These are phyloP conservation scores for Acanthiza pusilla DNA, from an alignment of 2,797 vertebrate species.

Conservation along the genomic window DNA sequence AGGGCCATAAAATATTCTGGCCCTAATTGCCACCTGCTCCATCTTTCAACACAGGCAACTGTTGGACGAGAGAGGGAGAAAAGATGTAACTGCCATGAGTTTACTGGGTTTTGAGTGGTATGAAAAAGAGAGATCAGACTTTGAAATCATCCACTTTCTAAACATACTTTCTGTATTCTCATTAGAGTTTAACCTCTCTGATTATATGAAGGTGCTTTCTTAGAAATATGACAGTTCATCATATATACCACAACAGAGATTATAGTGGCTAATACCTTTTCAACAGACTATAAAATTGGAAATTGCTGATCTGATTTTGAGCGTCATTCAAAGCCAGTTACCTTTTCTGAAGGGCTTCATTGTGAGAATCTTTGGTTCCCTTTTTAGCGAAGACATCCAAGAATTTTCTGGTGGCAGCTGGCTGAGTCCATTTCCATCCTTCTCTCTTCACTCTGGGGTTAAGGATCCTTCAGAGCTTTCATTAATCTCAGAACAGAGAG, in stretches of 20 bases:
- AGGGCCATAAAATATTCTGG: neutral
- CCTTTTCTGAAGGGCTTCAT: neutral
- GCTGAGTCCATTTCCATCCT: neutral
- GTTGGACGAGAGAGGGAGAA: neutral
- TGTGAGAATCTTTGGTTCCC: neutral
- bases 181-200: neutral
- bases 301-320: neutral
- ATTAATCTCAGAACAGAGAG: neutral
- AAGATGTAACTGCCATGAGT: neutral
- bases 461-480: neutral
- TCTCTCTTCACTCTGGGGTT: neutral
- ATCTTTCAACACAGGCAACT: neutral
- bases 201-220: neutral
- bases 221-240: neutral
- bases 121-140: neutral
- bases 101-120: neutral
- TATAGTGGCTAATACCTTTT: neutral
- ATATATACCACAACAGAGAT: neutral
- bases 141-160: neutral
- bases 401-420: neutral
- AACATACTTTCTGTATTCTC: neutral
- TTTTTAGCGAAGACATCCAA: neutral
- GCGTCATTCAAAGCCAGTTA: neutral
- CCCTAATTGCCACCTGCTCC: neutral
- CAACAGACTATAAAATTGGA: neutral